phyloP scores from a whole-genome alignment of 2,797 vertebrate species.

The Falco novaeseelandiae region DNA sequence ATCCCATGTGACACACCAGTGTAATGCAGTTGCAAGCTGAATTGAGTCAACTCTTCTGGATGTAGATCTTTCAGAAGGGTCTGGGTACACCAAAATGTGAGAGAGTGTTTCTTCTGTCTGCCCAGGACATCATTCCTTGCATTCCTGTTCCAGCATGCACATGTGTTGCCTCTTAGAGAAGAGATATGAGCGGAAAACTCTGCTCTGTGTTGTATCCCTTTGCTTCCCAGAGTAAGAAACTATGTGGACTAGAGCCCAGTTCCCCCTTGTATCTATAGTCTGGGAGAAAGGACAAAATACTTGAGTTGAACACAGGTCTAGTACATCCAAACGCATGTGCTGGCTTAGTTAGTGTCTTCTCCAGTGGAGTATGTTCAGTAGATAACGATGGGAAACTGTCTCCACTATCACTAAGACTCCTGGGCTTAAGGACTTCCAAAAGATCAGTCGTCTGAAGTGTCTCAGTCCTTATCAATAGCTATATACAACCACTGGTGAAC shows the following conservation, averaged over 20 bases:
- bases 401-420: background rate
- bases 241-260: background rate
- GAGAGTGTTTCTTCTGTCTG: background rate
- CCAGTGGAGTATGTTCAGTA: background rate
- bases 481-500: background rate
- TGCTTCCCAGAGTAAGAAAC: background rate
- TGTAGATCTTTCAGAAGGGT: background rate
- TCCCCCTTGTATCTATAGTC: background rate
- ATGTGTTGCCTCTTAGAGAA: background rate
- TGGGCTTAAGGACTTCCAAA: background rate
- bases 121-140: background rate
- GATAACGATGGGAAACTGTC: background rate
- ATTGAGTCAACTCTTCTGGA: background rate
- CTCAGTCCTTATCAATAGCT: background rate
- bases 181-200: background rate
- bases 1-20: background rate
- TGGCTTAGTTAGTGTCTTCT: background rate
- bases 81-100: background rate
- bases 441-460: background rate
- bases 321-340: background rate
- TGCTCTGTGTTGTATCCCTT: background rate
- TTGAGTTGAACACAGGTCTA: background rate
- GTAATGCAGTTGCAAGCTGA: background rate
- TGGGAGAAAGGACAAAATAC: background rate
- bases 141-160: background rate